These are phyloP conservation scores for Crocuta crocuta DNA, from an alignment of 2,113 vertebrate species.

Conservation along the genomic window DNA sequence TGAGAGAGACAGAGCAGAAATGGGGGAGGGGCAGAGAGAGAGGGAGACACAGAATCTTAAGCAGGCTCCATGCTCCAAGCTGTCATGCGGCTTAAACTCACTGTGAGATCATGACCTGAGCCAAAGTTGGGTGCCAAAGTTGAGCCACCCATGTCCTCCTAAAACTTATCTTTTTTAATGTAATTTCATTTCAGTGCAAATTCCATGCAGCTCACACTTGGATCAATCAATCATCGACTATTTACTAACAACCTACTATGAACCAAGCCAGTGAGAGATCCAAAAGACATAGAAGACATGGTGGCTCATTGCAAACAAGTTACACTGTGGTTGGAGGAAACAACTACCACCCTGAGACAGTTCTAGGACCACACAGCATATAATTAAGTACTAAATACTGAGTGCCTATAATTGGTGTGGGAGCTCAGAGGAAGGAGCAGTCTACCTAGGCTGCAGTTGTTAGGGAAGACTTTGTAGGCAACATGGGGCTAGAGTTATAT, in stretches of 20 bases:
- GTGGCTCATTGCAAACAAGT: background rate
- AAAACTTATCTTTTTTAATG: background rate
- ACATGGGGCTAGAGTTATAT: background rate
- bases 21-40: no score
- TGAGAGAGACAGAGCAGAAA: no score
- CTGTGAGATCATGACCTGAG: no score
- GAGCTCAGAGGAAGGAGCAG: background rate
- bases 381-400: conserved; percentile 23
- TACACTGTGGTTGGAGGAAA: background rate
- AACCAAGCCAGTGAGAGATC: background rate
- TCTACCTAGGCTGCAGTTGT: background rate
- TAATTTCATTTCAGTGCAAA: conserved; percentile 15
- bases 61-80: no score
- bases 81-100: no score
- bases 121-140: no score
- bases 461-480: background rate
- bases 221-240: background rate
- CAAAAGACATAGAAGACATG: conserved; percentile 16
- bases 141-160: background rate
- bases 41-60: no score
- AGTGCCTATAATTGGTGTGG: background rate
- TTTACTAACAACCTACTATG: background rate
- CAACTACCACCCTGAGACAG: background rate
- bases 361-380: conserved; percentile 35
- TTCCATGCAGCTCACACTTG: background rate